A percentile compares a stretch with the other conserved stretches of the same genome.
These are phyloP conservation scores for Megalonaias nervosa DNA, from an alignment of 1,140 invertebrate species.

Conservation along the genomic window DNA sequence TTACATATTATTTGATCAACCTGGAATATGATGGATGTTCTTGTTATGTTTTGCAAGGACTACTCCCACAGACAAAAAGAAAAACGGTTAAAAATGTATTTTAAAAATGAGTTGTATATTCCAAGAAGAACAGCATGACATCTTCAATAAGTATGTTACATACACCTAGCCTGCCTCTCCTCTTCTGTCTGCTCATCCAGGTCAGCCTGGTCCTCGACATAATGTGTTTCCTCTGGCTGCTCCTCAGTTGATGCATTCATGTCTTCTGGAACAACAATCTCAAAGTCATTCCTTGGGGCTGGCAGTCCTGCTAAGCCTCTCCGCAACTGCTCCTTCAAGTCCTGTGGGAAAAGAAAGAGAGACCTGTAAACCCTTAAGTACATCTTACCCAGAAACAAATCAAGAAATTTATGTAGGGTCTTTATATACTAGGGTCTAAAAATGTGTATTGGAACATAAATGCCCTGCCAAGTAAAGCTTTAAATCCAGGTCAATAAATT, in stretches of 20 bases:
- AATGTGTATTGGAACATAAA: too few species aligned
- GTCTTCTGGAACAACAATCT: constrained; percentile 96
- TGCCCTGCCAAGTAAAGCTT: too few species aligned
- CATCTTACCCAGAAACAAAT: not conserved
- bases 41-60: too few species aligned
- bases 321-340: constrained; percentile 78
- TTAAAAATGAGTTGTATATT: too few species aligned
- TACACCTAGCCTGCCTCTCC: constrained; percentile 78
- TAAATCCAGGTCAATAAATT: too few species aligned
- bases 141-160: constrained; percentile 46
- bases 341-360: constrained; percentile 17
- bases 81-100: too few species aligned
- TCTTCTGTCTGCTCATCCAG: constrained; percentile 81
- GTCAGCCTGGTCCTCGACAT: constrained; percentile 82
- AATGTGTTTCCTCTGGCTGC: constrained; percentile 65
- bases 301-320: constrained; percentile 87
- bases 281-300: constrained; percentile 95
- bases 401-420: not conserved
- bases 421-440: not conserved
- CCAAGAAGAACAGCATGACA: too few species aligned
- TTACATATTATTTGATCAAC: too few species aligned
- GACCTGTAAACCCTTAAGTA: not conserved
- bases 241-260: constrained; percentile 75
- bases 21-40: too few species aligned
- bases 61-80: too few species aligned